Evolutionary conservation across 2,797 vertebrate genomes (phyloP).

Genomic region (Propithecus perrieri): DNA sequence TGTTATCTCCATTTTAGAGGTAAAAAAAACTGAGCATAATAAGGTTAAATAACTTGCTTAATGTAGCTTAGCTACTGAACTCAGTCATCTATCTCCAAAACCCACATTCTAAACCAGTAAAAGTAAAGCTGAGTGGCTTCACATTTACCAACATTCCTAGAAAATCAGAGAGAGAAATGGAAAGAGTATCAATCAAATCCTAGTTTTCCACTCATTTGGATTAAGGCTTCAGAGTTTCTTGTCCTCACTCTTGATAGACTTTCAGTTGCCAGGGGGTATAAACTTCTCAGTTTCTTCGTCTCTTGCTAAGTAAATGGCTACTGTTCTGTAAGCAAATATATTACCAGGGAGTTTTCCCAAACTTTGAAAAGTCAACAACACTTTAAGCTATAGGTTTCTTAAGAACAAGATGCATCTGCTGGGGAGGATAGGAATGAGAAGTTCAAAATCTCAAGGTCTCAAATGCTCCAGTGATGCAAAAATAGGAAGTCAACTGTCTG

Average conservation of each 20-base stretch:
- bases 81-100: neutral
- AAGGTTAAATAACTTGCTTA: slow-evolving; percentile 3
- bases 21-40: neutral
- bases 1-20: slow-evolving; percentile 4
- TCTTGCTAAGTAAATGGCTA: slow-evolving; percentile 7
- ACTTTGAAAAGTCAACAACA: slow-evolving; percentile 22
- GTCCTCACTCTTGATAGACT: neutral
- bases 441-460: slow-evolving; percentile 27
- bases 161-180: neutral
- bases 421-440: neutral
- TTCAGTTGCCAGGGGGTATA: neutral
- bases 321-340: slow-evolving; percentile 43
- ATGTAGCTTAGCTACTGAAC: slow-evolving; percentile 9
- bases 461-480: neutral
- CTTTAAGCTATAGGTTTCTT: neutral
- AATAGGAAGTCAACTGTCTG: neutral
- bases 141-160: neutral
- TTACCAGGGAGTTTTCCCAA: neutral
- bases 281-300: neutral
- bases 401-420: neutral
- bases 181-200: slow-evolving; percentile 16
- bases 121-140: slow-evolving; percentile 30
- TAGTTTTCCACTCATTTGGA: slow-evolving; percentile 10
- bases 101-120: neutral
- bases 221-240: neutral